Conservation (phyloP, 2,888 invertebrate species). For the Apodemia zela region DNA sequence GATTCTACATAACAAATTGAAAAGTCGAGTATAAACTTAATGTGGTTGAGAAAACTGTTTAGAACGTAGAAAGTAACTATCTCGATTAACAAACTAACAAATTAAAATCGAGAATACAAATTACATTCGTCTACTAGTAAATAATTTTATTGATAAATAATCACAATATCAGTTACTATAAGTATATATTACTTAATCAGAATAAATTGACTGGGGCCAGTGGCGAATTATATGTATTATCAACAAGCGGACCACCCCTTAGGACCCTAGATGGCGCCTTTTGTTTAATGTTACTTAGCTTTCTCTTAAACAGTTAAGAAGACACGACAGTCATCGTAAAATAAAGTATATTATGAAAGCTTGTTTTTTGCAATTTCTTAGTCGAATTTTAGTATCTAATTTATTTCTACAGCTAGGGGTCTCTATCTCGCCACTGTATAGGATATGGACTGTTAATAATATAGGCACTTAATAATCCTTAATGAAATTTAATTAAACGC, state of each 20-base stretch:
- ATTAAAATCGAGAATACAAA: background rate
- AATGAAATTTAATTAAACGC: background rate
- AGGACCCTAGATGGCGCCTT: background rate
- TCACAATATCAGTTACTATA: background rate
- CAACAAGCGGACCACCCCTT: background rate
- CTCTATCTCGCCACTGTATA: background rate
- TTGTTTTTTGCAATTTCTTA: background rate
- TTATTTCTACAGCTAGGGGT: background rate
- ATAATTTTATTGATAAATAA: background rate
- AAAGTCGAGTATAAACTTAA: background rate
- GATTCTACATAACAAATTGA: background rate
- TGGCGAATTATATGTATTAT: background rate
- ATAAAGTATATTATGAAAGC: background rate
- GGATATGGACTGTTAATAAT: background rate
- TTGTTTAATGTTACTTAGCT: background rate
- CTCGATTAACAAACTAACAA: background rate
- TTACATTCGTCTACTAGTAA: background rate
- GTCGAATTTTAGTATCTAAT: background rate
- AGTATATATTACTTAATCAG: conserved; percentile 4
- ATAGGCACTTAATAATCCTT: background rate
- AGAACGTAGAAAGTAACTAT: background rate
- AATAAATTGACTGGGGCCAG: background rate
- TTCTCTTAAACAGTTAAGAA: too few species aligned
- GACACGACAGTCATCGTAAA: too few species aligned
- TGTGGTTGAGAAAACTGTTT: background rate